Conservation (phyloP, 1,140 invertebrate species). For the Cotesia typhae region DNA sequence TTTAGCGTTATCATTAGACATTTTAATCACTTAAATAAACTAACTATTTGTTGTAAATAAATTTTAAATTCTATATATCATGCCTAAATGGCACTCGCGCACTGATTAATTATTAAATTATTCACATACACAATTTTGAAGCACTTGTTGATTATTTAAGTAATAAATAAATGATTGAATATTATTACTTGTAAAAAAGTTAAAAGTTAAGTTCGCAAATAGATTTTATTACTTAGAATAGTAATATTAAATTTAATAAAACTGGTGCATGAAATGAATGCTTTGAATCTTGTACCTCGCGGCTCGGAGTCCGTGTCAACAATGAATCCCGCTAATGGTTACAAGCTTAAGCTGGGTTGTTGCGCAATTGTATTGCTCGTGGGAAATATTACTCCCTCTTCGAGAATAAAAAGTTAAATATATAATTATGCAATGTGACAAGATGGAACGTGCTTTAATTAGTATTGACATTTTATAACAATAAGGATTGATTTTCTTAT, state of each 20-base stretch:
- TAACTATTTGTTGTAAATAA: constrained; percentile 19
- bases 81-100: not conserved
- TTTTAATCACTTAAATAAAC: constrained; percentile 57
- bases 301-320: constrained; percentile 28
- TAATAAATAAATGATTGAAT: too few relatives aligned
- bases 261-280: too few relatives aligned
- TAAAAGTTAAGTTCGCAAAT: too few relatives aligned
- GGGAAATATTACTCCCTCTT: constrained; percentile 13
- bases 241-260: too few relatives aligned
- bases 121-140: too few relatives aligned
- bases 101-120: not conserved
- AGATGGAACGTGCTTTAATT: constrained; percentile 7
- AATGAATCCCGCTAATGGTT: constrained; percentile 13
- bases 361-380: constrained; percentile 30
- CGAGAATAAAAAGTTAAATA: too few relatives aligned
- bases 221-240: too few relatives aligned
- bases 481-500: too few relatives aligned
- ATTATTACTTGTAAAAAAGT: too few relatives aligned
- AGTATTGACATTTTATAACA: not conserved
- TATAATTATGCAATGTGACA: constrained; percentile 1
- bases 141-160: too few relatives aligned
- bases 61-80: constrained; percentile 24
- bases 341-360: not conserved
- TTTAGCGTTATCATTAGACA: constrained; percentile 70
- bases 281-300: too few relatives aligned